These are phyloP conservation scores for Chouioia cunea DNA, from an alignment of 2,888 invertebrate species.

Conservation along the genomic window DNA sequence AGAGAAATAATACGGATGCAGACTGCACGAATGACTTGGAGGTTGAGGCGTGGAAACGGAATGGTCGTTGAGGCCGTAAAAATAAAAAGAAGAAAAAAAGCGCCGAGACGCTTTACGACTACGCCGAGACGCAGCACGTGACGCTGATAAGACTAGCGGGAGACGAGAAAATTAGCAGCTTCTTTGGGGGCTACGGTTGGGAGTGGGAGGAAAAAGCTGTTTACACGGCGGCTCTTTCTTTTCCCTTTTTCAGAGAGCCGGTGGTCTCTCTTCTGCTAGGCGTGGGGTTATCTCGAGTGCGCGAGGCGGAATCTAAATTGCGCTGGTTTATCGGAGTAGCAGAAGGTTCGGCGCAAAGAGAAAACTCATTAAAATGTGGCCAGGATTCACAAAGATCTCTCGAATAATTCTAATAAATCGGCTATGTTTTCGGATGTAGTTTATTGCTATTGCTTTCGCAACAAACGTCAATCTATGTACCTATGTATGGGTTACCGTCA, in stretches of 20 bases:
- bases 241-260: not conserved
- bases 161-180: slow-evolving; percentile 23
- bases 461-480: no score
- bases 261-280: no score
- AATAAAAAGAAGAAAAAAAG: not conserved
- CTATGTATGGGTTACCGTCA: no score
- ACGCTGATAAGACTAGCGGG: slow-evolving; percentile 27
- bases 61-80: slow-evolving; percentile 22
- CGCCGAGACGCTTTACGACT: slow-evolving; percentile 26
- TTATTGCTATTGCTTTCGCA: no score
- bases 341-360: not conserved
- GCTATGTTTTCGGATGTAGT: no score
- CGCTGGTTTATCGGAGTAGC: slow-evolving; percentile 8
- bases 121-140: slow-evolving; percentile 13
- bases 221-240: slow-evolving; percentile 10
- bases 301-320: slow-evolving; percentile 28
- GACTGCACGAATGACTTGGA: slow-evolving; percentile 2
- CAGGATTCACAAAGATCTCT: no score
- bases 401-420: no score
- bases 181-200: not conserved
- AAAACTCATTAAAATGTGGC: no score
- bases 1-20: slow-evolving; percentile 24
- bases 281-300: slow-evolving; percentile 17
- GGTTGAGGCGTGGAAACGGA: slow-evolving; percentile 7
- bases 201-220: slow-evolving; percentile 17